These are phyloP conservation scores for Drepanosiphum platanoidis DNA, from an alignment of 2,888 invertebrate genomes.

Conservation along the genomic window DNA sequence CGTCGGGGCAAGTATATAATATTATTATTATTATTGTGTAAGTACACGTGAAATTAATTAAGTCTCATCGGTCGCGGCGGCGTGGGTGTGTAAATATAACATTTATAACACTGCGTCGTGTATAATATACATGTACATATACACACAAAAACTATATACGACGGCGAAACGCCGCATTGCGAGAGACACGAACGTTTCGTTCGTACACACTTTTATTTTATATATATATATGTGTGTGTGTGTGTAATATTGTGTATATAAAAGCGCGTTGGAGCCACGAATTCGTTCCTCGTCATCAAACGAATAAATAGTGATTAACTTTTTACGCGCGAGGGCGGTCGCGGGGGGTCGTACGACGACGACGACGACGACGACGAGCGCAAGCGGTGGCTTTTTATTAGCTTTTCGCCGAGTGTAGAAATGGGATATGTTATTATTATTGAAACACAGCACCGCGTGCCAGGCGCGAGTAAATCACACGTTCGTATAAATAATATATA, in stretches of 20 bases:
- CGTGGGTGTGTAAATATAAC: not conserved
- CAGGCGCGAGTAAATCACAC: constrained; percentile 62
- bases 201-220: not conserved
- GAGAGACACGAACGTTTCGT: not conserved
- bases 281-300: constrained; percentile 25
- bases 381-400: constrained; percentile 6
- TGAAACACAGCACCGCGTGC: constrained; percentile 47
- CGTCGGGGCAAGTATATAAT: not conserved
- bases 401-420: constrained; percentile 29
- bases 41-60: constrained; percentile 52
- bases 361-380: not conserved
- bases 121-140: not conserved
- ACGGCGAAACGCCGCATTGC: not conserved
- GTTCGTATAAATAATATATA: not conserved
- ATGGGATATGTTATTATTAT: constrained; percentile 41
- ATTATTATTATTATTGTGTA: no score
- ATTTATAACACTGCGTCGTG: not conserved
- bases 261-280: constrained; percentile 4
- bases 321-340: not conserved
- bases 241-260: not conserved
- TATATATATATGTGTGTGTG: not conserved
- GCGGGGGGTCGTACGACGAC: not conserved
- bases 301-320: constrained; percentile 55
- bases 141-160: not conserved
- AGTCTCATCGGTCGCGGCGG: constrained; percentile 25